Conservation (phyloP, 2,797 vertebrate genomes). For the Rhynchotus rufescens region DNA sequence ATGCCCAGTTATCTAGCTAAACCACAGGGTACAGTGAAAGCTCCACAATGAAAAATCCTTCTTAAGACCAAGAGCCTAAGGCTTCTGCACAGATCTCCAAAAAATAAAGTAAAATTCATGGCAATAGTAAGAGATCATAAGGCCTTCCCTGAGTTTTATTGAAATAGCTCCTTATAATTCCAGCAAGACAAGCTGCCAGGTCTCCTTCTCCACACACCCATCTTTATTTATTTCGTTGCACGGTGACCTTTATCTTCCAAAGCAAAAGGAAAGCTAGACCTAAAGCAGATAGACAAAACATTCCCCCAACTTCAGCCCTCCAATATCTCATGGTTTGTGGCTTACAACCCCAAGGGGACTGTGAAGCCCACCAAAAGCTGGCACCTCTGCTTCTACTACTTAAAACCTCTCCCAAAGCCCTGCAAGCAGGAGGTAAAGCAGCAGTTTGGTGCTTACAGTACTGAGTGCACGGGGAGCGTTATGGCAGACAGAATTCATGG, state of each 20-base stretch:
- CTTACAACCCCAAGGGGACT: conserved; percentile 42
- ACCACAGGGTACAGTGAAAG: neutral
- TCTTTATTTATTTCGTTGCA: neutral
- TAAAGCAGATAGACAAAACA: neutral
- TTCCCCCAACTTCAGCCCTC: conserved; percentile 11
- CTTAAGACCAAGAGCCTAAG: neutral
- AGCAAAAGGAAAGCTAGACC: conserved; percentile 47
- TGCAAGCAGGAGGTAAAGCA: conserved; percentile 21
- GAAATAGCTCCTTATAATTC: neutral
- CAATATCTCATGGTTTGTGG: conserved; percentile 39
- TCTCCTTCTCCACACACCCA: neutral
- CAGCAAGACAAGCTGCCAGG: neutral
- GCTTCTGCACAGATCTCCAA: neutral
- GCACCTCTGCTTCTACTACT: neutral
- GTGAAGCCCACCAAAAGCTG: neutral
- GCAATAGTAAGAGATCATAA: neutral
- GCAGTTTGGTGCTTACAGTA: neutral
- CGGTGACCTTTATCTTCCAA: conserved; percentile 35
- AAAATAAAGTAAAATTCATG: neutral
- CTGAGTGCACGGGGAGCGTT: neutral
- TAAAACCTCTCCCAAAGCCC: conserved; percentile 24
- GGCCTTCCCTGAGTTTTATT: neutral
- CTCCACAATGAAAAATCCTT: neutral
- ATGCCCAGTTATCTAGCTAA: neutral
- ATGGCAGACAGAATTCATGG: neutral